These are phyloP conservation scores for Caenorhabditis wallacei DNA, from an alignment of 2,888 invertebrate genomes.

Conservation along the genomic window DNA sequence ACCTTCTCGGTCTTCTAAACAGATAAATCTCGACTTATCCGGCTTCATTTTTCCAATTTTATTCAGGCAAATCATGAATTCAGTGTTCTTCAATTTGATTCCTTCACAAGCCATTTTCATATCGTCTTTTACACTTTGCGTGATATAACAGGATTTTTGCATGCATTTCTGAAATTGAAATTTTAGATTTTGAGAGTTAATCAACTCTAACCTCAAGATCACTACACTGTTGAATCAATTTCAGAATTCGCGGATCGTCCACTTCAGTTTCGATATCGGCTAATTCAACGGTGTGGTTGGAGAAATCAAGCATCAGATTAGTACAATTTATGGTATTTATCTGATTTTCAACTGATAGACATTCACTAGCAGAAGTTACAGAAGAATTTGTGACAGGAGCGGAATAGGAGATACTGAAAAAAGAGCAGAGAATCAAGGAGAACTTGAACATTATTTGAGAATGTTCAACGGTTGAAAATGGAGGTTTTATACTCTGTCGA, in stretches of 20 bases:
- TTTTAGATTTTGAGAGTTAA: neutral
- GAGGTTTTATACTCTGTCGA: too few relatives aligned
- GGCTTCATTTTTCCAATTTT: neutral
- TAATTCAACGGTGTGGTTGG: neutral
- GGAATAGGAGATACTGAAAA: too few relatives aligned
- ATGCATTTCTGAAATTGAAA: neutral
- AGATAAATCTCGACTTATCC: neutral
- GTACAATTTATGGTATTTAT: neutral
- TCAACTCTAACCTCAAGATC: neutral
- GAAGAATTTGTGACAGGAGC: too few relatives aligned
- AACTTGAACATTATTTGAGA: too few relatives aligned
- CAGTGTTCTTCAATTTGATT: neutral
- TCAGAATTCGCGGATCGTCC: neutral
- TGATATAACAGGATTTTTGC: neutral
- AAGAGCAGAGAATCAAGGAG: too few relatives aligned
- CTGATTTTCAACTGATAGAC: neutral
- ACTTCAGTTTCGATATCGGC: neutral
- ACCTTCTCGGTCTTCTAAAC: neutral
- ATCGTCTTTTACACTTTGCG: neutral
- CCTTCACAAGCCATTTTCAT: neutral
- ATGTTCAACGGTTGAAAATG: too few relatives aligned
- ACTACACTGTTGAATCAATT: neutral
- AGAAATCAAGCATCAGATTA: neutral
- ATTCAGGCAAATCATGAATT: neutral
- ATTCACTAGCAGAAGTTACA: too few relatives aligned